These are phyloP conservation scores for Temnothorax rugatulus DNA, from an alignment of 2,888 invertebrate genomes.

Conservation along the genomic window DNA sequence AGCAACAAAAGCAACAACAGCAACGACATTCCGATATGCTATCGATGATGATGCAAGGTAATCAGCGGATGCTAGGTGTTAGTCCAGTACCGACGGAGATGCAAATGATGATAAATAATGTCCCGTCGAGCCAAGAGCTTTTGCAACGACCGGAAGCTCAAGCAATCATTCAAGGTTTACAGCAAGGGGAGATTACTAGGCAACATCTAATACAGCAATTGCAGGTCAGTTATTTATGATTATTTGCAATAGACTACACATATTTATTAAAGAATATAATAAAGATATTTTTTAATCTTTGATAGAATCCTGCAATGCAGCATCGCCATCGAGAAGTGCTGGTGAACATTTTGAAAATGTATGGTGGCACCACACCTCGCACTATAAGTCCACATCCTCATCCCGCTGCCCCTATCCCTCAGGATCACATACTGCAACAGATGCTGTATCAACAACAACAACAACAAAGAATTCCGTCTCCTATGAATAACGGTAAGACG, in stretches of 20 bases:
- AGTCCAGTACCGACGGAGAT: constrained; percentile 86
- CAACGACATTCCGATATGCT: constrained; percentile 86
- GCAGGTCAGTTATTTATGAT: constrained; percentile 81
- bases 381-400: constrained; percentile 86
- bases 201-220: constrained; percentile 93
- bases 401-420: constrained; percentile 84
- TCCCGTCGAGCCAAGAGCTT: constrained; percentile 88
- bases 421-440: constrained; percentile 86
- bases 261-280: constrained; percentile 16
- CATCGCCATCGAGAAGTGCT: constrained; percentile 92
- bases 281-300: constrained; percentile 19
- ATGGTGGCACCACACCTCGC: constrained; percentile 84
- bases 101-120: constrained; percentile 85
- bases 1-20: constrained; percentile 82
- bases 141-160: constrained; percentile 92
- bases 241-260: background rate
- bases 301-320: constrained; percentile 91
- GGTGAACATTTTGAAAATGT: constrained; percentile 89
- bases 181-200: constrained; percentile 92
- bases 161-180: constrained; percentile 92
- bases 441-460: constrained; percentile 84
- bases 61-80: constrained; percentile 88
- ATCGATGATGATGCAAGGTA: constrained; percentile 88
- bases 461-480: constrained; percentile 86
- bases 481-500: constrained; percentile 84